Base-by-base conservation (phyloP, 2,113 vertebrate genomes). In the Epinephelus lanceolatus region DNA sequence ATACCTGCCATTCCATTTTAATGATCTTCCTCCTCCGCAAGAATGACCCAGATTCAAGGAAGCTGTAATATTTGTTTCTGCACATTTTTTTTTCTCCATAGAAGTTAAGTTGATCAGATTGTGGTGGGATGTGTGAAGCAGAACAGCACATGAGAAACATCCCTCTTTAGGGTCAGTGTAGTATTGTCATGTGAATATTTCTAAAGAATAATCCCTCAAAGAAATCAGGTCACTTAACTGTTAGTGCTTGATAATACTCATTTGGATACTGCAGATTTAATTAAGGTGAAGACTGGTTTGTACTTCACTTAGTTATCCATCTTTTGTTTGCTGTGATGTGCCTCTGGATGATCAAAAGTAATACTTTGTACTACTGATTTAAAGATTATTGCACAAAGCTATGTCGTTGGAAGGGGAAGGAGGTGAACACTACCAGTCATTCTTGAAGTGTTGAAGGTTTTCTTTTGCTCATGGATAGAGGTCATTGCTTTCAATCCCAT, bases 161-260 rank as follows among this genome's bases (percentile, higher is more conserved):
- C 23, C 40, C 3, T 65, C 14, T 33, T 45, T 61, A 37, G 19
- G 30, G 30, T 71, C 57, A 13, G 21, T 30, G 12, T 70, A 83
- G 74, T 77, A 74, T 62, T 65, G 19, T 68, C 47, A 77, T 76
- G 85, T 93, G 66, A 92, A 89, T 89, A 52, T 57, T 79, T 80
- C 19, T 47, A 53, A 87, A 82, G 72, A 47, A 66, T 75, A 86
- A 76, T 68, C 45, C 55, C 72, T 3, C 15, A 87, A 85, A 76
- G 40, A 80, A 76, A 72, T 74, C 51, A 57, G 69, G 52, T 69
- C 19, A 78, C 33, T 81, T 19, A 68, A 76, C 75, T 90, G 77
- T 85, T 83, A 72, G 84, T 77, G 73, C 33, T 72, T 33, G 78
- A 74, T 83, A 86, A 88, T 93, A 73, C 56, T 86, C 67, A 33